Conservation (phyloP, 2,888 invertebrate genomes). For the Conchocele bisecta region DNA sequence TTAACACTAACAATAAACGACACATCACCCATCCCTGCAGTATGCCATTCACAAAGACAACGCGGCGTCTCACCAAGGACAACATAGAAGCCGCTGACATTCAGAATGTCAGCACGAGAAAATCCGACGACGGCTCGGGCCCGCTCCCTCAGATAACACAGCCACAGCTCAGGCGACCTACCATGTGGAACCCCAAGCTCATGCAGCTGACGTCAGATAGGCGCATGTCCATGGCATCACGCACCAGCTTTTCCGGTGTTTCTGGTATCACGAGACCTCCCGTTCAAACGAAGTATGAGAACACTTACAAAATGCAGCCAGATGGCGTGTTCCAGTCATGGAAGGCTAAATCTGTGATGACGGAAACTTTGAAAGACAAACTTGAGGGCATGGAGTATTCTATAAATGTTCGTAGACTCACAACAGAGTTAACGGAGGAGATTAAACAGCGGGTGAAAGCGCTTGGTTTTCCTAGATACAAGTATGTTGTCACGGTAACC, state of each 20-base stretch:
- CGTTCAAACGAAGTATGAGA: slow-evolving; percentile 65
- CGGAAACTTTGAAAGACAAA: slow-evolving; percentile 70
- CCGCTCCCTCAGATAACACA: slow-evolving; percentile 45
- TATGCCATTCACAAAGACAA: too few species aligned
- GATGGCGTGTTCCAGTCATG: slow-evolving; percentile 69
- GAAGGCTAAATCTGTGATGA: slow-evolving; percentile 63
- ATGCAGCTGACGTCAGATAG: slow-evolving; percentile 59
- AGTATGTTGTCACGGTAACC: slow-evolving; percentile 76
- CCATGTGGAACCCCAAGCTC: slow-evolving; percentile 66
- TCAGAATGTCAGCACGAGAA: too few species aligned
- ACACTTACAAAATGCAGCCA: slow-evolving; percentile 75
- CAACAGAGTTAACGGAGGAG: slow-evolving; percentile 75
- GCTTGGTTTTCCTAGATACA: slow-evolving; percentile 75
- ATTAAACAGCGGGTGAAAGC: slow-evolving; percentile 77
- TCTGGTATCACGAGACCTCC: slow-evolving; percentile 67
- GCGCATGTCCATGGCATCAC: slow-evolving; percentile 70
- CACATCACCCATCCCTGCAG: too few species aligned
- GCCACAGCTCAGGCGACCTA: slow-evolving; percentile 66
- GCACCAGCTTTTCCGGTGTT: slow-evolving; percentile 72
- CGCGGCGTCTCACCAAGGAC: too few species aligned
- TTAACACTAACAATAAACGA: too few species aligned
- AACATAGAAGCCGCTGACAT: too few species aligned
- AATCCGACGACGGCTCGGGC: too few species aligned
- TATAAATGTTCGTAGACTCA: slow-evolving; percentile 65
- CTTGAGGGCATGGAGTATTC: slow-evolving; percentile 76